Percentiles rank a stretch among this genome's conserved stretches.
phyloP scores from a whole-genome alignment of 2,113 vertebrate species.

The Lichenostomus cassidix region DNA sequence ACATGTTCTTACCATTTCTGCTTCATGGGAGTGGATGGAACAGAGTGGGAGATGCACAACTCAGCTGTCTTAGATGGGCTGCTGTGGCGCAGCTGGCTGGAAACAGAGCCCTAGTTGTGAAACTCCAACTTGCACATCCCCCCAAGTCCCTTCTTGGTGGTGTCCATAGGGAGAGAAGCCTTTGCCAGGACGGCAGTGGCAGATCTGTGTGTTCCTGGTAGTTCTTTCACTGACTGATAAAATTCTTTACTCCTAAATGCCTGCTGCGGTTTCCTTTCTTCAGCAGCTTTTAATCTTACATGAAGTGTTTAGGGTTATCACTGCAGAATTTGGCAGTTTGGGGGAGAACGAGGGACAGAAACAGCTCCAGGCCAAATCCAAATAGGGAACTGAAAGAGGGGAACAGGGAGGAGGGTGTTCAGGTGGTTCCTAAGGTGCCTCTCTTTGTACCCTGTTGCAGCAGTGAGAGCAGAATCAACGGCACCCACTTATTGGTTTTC shows the following conservation, averaged over 20 bases:
- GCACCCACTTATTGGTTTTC: background rate
- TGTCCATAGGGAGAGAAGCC: background rate
- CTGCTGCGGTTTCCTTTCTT: background rate
- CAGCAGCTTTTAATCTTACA: background rate
- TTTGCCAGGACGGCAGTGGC: background rate
- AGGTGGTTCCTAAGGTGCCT: background rate
- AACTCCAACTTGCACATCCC: too few relatives aligned
- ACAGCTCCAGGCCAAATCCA: accelerated
- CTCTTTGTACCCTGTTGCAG: background rate
- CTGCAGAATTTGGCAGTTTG: background rate
- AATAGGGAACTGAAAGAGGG: too few relatives aligned
- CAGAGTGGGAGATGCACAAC: too few relatives aligned
- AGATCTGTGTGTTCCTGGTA: too few relatives aligned
- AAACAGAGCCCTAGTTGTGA: background rate
- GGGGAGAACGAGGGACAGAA: background rate
- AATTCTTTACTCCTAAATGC: background rate
- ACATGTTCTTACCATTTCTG: too few relatives aligned
- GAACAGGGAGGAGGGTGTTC: background rate
- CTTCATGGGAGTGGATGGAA: background rate
- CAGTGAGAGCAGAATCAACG: background rate
- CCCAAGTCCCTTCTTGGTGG: background rate
- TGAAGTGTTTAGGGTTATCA: background rate
- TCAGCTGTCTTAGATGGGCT: background rate
- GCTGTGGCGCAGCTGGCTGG: background rate
- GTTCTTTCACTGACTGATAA: background rate